Conservation (phyloP, 2,113 vertebrate genomes). For the Actinemys pallida region DNA sequence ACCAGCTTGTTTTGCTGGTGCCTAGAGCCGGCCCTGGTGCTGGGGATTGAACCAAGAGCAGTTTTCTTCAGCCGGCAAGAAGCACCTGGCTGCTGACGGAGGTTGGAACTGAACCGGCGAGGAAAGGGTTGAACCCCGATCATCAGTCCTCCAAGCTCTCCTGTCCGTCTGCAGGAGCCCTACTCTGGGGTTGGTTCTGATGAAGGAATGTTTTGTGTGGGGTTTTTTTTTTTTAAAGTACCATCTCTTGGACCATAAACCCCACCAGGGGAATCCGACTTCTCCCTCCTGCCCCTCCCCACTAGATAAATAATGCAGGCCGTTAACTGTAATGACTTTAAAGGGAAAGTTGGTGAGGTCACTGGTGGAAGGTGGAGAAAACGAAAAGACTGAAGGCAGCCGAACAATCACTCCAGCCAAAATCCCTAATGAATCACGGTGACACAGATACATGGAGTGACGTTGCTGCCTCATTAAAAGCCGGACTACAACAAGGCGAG, state of each 20-base stretch:
- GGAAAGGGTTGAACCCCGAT: neutral
- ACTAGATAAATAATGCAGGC: neutral
- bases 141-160: neutral
- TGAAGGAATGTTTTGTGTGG: neutral
- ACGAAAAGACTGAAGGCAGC: neutral
- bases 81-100: neutral
- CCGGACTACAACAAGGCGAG: slow-evolving; percentile 46
- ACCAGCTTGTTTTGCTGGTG: too few relatives aligned
- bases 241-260: neutral
- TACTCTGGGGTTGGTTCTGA: neutral
- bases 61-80: neutral
- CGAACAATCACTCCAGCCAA: neutral
- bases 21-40: neutral
- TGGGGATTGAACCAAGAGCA: neutral
- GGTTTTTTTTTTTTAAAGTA: neutral
- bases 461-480: slow-evolving; percentile 59
- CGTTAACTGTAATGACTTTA: neutral
- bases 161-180: neutral
- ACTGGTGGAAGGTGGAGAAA: neutral
- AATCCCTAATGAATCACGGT: slow-evolving; percentile 11
- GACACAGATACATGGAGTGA: neutral
- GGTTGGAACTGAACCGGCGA: neutral
- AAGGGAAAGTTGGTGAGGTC: slow-evolving; percentile 4
- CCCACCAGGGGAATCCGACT: neutral
- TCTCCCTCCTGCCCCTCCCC: neutral